A percentile compares a stretch with the other conserved stretches of the same genome.
Conservation (phyloP, 2,797 vertebrate genomes). For the Eleutherodactylus coqui region DNA sequence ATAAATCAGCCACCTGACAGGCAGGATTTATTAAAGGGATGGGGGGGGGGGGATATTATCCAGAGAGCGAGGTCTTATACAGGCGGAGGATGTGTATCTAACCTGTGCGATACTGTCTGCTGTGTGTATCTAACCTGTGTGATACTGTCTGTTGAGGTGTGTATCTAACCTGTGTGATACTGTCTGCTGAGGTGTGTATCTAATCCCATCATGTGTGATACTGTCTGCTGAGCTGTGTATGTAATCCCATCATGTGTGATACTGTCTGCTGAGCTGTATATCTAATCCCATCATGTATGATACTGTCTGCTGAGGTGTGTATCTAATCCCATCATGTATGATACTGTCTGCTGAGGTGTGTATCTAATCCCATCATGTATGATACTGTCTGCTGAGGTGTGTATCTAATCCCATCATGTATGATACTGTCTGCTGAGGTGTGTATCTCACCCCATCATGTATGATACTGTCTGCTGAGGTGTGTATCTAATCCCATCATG, state of each 20-base stretch:
- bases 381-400: background rate
- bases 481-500: too few species aligned
- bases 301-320: background rate
- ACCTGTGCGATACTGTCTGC: too few species aligned
- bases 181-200: background rate
- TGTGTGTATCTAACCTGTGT: too few species aligned
- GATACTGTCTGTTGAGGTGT: background rate
- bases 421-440: too few species aligned
- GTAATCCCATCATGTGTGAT: background rate
- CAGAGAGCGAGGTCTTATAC: background rate
- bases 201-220: background rate
- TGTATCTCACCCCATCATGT: too few species aligned
- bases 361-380: background rate
- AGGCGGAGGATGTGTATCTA: too few species aligned
- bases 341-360: background rate
- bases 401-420: too few species aligned
- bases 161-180: background rate
- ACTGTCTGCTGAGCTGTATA: background rate
- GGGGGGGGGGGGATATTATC: background rate
- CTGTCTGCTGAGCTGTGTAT: background rate
- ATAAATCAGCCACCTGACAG: background rate
- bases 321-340: background rate
- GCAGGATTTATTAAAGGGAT: slow-evolving; percentile 2
- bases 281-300: background rate
- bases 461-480: too few species aligned